Base-by-base conservation (phyloP, 2,888 invertebrate genomes). In the Sarcophaga carnaria region DNA sequence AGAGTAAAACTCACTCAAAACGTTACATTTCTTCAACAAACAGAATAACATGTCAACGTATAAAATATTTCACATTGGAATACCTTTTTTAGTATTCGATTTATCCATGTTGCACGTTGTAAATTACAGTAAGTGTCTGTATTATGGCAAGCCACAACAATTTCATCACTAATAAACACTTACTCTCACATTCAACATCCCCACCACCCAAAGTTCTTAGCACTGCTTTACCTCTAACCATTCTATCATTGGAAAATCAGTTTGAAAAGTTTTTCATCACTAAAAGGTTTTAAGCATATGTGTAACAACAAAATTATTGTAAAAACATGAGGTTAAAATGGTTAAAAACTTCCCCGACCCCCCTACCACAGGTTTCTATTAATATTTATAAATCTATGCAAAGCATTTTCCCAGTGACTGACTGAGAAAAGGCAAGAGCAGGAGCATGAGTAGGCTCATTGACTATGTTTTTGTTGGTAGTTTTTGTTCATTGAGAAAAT, bases 251-350 rank as follows among this genome's bases (percentile, higher is more conserved):
- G 27, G 63, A 79, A 83, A 75, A 64, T 70, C 63, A 70, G 70
- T 76, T 85, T 80, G 22, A 63, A 80, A 76, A 80, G 76, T 71
- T 85, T 80, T 85, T 5, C 72, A 59, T 80, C 12, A 66, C 11
- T 12, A 60, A 60, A 80, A 85, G 84, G 80, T 76, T 80, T 76
- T 20, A 62, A 76, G 84, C 84, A 85, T 72, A 49, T 80, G 76
- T 84, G 84, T 77, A 76, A 71, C 54, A 80, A 64, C 80, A 85
- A 49, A 47, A 75, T 80, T 76, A 54, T 80, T 80, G 49, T 66
- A 66, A 80, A 77, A 76, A 80, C 80, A 37, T 84, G 70, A 76
- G 84, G 79, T 84, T 83, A 72, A 64, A 54, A 10, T 66, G 76
- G 75, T 71, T 80, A 71, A 47, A 47, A 49, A 25, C 22, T 12